phyloP scores from a whole-genome alignment of 2,797 vertebrate species.

The Menidia menidia region DNA sequence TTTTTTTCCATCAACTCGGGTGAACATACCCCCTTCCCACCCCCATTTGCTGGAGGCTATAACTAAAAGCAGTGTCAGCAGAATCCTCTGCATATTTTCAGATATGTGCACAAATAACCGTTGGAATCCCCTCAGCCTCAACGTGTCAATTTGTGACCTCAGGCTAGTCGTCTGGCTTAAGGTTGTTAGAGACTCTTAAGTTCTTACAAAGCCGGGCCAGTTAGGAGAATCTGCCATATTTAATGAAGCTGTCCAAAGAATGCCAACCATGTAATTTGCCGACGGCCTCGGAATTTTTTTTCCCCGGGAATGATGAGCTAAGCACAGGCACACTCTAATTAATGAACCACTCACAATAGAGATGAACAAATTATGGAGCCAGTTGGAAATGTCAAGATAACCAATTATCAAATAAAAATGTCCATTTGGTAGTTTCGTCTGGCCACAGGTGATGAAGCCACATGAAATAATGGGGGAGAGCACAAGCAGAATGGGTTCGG shows the following conservation, averaged over 20 bases:
- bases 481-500: conserved; percentile 52
- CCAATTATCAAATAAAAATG: conserved; percentile 85
- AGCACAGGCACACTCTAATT: conserved; percentile 79
- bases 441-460: conserved; percentile 77
- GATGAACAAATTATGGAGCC: conserved; percentile 81
- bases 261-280: conserved; percentile 74
- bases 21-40: conserved; percentile 8
- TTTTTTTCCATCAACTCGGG: conserved; percentile 50
- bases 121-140: conserved; percentile 8
- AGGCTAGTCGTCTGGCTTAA: conserved; percentile 11
- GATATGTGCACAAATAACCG: conserved; percentile 12
- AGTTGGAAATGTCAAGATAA: conserved; percentile 85
- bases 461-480: conserved; percentile 68
- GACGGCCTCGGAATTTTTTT: conserved; percentile 66
- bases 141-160: conserved; percentile 18
- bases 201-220: conserved; percentile 29
- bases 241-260: conserved; percentile 74
- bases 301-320: conserved; percentile 67
- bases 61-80: conserved; percentile 4
- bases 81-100: conserved; percentile 5
- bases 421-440: conserved; percentile 75
- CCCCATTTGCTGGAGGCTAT: neutral
- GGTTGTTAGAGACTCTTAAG: conserved; percentile 34
- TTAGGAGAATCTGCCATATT: conserved; percentile 53
- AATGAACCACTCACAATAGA: conserved; percentile 74